phyloP scores from a whole-genome alignment of 2,888 invertebrate species.

The Rotaria socialis region DNA sequence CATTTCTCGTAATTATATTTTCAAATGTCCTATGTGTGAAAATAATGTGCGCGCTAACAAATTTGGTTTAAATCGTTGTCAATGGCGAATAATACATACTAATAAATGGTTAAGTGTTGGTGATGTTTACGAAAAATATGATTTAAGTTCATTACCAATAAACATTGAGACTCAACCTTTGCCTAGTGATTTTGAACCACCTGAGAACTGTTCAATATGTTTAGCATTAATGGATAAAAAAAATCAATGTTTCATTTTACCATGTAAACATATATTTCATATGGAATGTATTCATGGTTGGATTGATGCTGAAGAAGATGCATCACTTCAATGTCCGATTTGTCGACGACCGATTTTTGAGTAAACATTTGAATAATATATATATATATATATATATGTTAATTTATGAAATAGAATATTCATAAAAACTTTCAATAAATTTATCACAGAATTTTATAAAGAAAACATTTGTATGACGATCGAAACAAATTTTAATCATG shows the following conservation, averaged over 20 bases:
- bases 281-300: not conserved
- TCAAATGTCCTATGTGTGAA: not conserved
- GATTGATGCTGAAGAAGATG: not conserved
- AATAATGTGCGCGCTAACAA: not conserved
- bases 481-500: too few relatives aligned
- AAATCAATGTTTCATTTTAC: not conserved
- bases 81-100: not conserved
- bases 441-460: too few relatives aligned
- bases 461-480: too few relatives aligned
- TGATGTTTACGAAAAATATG: not conserved
- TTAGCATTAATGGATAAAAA: not conserved
- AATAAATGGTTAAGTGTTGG: not conserved
- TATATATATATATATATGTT: too few relatives aligned
- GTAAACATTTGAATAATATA: not conserved
- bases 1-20: not conserved
- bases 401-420: too few relatives aligned
- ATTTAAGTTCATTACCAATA: not conserved
- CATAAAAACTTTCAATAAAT: too few relatives aligned
- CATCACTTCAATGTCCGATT: not conserved
- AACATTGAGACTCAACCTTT: not conserved
- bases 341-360: not conserved
- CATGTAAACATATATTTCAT: constrained; percentile 1
- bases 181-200: too few relatives aligned
- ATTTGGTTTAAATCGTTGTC: not conserved
- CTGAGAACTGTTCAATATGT: not conserved